Conservation (phyloP, 2,888 invertebrate genomes). For the Apamea crenata region DNA sequence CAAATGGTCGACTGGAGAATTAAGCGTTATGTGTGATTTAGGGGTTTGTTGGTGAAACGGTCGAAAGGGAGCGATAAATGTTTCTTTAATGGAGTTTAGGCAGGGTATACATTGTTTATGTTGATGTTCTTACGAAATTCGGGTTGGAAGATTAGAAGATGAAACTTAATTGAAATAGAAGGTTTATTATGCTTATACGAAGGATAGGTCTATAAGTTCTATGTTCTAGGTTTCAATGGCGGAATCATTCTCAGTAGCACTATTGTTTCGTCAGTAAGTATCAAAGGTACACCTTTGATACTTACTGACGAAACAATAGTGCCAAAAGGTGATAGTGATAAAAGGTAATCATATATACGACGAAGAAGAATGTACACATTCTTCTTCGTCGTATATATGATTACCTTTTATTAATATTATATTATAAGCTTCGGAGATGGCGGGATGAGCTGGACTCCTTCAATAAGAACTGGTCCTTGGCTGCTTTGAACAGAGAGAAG, state of each 20-base stretch:
- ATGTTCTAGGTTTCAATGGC: background rate
- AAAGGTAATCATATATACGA: too few relatives aligned
- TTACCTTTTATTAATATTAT: too few relatives aligned
- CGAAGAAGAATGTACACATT: too few relatives aligned
- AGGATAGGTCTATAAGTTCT: background rate
- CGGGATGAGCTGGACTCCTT: too few relatives aligned
- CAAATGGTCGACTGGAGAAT: constrained; percentile 65
- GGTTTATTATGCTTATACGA: constrained; percentile 8
- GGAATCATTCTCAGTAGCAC: background rate
- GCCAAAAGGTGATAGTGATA: too few relatives aligned
- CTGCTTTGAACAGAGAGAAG: too few relatives aligned
- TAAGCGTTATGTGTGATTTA: constrained; percentile 66
- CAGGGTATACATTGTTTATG: constrained; percentile 56
- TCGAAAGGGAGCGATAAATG: constrained; percentile 63
- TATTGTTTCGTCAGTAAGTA: background rate
- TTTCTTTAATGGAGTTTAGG: constrained; percentile 65
- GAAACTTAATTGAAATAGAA: constrained; percentile 32
- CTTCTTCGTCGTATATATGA: too few relatives aligned
- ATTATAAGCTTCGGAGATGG: too few relatives aligned
- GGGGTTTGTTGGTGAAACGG: constrained; percentile 56
- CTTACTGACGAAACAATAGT: too few relatives aligned
- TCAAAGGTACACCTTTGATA: too few relatives aligned
- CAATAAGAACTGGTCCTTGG: too few relatives aligned
- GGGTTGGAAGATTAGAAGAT: constrained; percentile 29
- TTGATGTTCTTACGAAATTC: constrained; percentile 44